A percentile compares a stretch with the other conserved stretches of the same genome.
These are phyloP conservation scores for Amblyornis subalaris DNA, from an alignment of 2,113 vertebrate species.

Conservation along the genomic window DNA sequence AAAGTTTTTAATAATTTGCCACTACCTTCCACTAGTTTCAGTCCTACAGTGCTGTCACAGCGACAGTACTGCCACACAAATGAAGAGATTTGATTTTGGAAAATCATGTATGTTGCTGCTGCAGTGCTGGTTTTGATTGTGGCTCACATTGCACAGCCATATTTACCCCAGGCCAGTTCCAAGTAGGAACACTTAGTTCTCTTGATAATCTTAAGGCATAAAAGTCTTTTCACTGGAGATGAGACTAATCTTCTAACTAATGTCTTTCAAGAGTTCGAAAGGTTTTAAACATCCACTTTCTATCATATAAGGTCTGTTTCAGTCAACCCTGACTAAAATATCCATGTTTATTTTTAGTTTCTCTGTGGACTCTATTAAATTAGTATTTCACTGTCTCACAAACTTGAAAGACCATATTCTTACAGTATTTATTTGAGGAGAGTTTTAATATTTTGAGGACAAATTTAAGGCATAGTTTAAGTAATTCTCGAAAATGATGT, in stretches of 20 bases:
- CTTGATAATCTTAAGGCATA: not conserved
- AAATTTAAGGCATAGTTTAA: not conserved
- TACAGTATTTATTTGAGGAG: not conserved
- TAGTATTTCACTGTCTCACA: not conserved
- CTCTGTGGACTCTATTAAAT: not conserved
- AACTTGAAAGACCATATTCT: not conserved
- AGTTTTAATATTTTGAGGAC: not conserved
- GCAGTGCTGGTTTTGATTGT: accelerated
- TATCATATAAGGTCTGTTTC: not conserved
- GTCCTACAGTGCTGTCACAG: not conserved
- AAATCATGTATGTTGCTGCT: accelerated
- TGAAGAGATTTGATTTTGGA: not conserved
- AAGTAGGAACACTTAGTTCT: not conserved
- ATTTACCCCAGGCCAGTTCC: not conserved
- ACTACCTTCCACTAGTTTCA: not conserved
- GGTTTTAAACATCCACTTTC: not conserved
- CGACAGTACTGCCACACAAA: accelerated
- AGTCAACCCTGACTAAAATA: not conserved
- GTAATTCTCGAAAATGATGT: not conserved
- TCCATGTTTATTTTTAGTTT: not conserved
- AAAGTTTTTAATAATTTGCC: not conserved
- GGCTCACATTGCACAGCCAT: accelerated
- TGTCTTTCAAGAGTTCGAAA: not conserved
- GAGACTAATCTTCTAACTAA: not conserved
- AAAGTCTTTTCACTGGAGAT: not conserved